Conservation (phyloP, 2,113 vertebrate species). For the Neolamprologus ventralis region DNA sequence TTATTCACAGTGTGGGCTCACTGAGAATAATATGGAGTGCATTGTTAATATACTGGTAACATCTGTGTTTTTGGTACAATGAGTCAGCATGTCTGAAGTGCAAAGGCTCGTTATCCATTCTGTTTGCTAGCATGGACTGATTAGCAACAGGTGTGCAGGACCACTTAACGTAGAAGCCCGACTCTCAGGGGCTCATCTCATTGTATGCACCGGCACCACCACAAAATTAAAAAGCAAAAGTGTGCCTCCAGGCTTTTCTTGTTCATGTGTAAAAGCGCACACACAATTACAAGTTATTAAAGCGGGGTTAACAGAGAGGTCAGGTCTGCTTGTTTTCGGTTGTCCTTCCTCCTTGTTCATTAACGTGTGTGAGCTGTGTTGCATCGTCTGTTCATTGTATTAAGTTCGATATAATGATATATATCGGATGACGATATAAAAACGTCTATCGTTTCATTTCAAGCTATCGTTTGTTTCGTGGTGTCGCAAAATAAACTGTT, state of each 20-base stretch:
- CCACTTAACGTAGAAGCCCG: neutral
- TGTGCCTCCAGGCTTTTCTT: neutral
- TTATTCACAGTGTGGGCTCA: neutral
- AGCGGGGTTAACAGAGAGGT: constrained; percentile 6
- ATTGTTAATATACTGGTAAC: neutral
- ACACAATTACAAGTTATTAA: neutral
- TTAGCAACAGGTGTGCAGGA: neutral
- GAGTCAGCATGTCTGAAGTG: neutral
- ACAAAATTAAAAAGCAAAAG: neutral
- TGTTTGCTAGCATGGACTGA: neutral
- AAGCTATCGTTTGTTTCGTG: too few species aligned
- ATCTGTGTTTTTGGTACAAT: neutral
- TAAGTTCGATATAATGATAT: neutral
- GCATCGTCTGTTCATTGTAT: constrained; percentile 24
- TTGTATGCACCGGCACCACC: neutral
- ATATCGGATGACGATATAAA: neutral
- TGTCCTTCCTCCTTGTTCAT: constrained; percentile 11
- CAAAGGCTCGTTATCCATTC: neutral
- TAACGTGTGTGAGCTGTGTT: neutral
- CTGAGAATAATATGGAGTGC: neutral
- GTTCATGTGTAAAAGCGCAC: neutral
- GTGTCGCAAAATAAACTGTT: neutral
- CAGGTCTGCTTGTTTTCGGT: constrained; percentile 33
- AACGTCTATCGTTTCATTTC: too few species aligned
- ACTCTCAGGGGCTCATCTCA: neutral